Conservation (phyloP, 2,797 vertebrate species). For the Syndactyla subalaris region DNA sequence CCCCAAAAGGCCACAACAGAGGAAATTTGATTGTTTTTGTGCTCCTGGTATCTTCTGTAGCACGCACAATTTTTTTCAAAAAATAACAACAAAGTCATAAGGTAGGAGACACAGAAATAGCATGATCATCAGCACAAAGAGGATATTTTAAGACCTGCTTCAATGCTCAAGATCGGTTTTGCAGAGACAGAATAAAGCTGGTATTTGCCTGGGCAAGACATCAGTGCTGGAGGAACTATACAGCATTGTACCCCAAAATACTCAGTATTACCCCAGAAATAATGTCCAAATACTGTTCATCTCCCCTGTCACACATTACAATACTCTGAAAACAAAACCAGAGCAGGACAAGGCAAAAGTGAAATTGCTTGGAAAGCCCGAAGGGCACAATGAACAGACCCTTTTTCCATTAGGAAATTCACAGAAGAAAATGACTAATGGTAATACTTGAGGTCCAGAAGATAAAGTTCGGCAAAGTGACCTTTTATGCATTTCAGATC, state of each 20-base stretch:
- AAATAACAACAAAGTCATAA: neutral
- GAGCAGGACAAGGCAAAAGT: neutral
- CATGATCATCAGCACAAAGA: neutral
- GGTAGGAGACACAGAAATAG: neutral
- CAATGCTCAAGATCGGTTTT: neutral
- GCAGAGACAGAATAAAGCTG: neutral
- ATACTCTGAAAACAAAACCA: neutral
- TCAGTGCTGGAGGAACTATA: neutral
- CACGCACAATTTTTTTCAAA: neutral
- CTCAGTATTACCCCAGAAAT: neutral
- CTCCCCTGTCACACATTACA: neutral
- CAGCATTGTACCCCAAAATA: neutral
- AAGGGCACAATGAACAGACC: neutral
- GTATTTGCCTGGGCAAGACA: neutral
- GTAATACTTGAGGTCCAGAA: neutral
- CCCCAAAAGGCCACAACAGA: neutral
- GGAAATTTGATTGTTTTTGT: neutral
- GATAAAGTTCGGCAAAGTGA: neutral
- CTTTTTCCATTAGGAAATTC: neutral
- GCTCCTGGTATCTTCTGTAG: neutral
- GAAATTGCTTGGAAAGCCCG: neutral
- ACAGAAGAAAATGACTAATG: neutral
- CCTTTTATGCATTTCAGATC: neutral
- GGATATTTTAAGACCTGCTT: neutral
- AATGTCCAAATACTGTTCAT: neutral